phyloP scores from a whole-genome alignment of 2,113 vertebrate species.

The Neodon shergylaensis region DNA sequence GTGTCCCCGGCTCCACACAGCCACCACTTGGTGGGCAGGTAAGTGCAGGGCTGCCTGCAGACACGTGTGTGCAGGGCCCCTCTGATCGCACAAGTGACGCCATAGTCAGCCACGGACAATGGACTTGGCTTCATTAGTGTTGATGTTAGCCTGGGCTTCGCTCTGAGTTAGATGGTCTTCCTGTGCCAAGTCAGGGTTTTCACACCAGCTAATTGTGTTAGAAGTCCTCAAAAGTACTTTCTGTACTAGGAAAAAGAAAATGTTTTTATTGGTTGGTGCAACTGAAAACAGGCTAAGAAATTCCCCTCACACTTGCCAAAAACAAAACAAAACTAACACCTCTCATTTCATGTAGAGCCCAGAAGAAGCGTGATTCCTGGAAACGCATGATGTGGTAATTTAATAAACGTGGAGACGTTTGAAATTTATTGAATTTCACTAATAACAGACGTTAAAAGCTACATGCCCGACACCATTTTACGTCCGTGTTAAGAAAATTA shows the following conservation, averaged over 20 bases:
- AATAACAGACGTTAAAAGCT: conserved; percentile 39
- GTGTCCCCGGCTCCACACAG: rapidly evolving
- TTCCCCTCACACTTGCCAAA: conserved; percentile 33
- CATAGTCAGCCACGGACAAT: neutral
- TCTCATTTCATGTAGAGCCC: conserved; percentile 40
- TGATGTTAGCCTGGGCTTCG: neutral
- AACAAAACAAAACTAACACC: conserved; percentile 64
- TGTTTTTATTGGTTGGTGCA: conserved; percentile 57
- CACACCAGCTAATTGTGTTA: neutral
- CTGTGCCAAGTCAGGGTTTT: neutral
- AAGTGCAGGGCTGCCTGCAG: rapidly evolving
- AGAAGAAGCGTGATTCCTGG: conserved; percentile 67
- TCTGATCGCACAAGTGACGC: rapidly evolving
- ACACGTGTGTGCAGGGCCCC: rapidly evolving
- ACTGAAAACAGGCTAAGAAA: conserved; percentile 64
- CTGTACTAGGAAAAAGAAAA: conserved; percentile 19
- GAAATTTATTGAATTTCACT: conserved; percentile 40
- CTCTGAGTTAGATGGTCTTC: neutral
- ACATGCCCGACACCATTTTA: neutral
- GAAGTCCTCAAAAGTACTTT: conserved; percentile 41
- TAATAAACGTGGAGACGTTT: conserved; percentile 62
- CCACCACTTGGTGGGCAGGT: neutral
- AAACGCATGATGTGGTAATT: conserved; percentile 60
- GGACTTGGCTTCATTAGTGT: neutral
- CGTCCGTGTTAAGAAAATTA: neutral